Conservation (phyloP, 2,113 vertebrate genomes). For the Coptodon rendalli region DNA sequence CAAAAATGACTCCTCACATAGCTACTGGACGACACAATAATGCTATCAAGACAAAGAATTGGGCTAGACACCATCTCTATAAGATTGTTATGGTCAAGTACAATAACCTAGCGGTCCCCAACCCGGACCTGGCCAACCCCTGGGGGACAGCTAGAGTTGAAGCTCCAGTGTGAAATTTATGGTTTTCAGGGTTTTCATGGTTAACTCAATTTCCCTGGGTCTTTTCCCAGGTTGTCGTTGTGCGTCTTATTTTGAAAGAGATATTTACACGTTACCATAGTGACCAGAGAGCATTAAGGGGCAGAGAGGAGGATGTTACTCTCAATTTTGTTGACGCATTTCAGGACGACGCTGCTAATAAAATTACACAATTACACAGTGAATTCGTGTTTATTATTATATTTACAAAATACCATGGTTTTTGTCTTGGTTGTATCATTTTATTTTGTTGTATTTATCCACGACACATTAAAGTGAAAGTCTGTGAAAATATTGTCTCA, state of each 20-base stretch:
- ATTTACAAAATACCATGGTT: not conserved
- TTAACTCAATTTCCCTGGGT: rapidly evolving
- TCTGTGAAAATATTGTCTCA: not conserved
- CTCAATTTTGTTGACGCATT: not conserved
- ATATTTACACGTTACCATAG: not conserved
- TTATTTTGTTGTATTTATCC: not conserved
- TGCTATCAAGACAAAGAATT: not conserved
- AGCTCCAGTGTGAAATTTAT: rapidly evolving
- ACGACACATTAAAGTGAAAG: rapidly evolving
- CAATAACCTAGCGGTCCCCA: not conserved
- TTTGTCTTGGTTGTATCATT: not conserved
- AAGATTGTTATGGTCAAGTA: not conserved
- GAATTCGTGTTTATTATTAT: not conserved
- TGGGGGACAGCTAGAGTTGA: rapidly evolving
- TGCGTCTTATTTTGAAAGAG: not conserved
- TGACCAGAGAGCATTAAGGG: not conserved
- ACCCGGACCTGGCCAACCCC: rapidly evolving
- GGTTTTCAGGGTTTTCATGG: rapidly evolving
- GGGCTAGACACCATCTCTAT: not conserved
- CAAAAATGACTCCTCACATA: not conserved
- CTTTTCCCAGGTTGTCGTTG: rapidly evolving
- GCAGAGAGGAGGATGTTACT: not conserved
- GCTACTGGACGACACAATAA: rapidly evolving
- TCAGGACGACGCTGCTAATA: rapidly evolving
- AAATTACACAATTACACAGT: not conserved